phyloP scores from a whole-genome alignment of 2,797 vertebrate genomes.

The Rhynchonycteris naso region DNA sequence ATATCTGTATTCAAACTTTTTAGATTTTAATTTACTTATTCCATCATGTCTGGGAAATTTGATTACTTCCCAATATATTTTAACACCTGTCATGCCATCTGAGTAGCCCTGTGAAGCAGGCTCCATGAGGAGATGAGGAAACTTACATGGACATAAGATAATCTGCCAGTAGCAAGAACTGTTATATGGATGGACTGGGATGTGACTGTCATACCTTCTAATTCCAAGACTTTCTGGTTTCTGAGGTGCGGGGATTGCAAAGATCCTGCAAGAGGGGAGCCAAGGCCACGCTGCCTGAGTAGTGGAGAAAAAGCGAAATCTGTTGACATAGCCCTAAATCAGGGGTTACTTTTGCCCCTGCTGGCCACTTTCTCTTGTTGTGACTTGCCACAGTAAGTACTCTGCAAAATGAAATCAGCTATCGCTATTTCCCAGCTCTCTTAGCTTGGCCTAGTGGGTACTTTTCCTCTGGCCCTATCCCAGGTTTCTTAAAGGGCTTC shows the following conservation, averaged over 20 bases:
- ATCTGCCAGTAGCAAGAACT: background rate
- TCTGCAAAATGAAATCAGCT: conserved; percentile 53
- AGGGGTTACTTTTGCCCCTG: background rate
- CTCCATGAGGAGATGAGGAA: background rate
- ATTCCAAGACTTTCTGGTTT: conserved; percentile 5
- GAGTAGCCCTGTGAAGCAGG: background rate
- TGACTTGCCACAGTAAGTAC: background rate
- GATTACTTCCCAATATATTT: background rate
- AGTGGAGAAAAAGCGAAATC: background rate
- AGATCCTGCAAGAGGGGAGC: background rate
- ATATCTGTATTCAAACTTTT: background rate
- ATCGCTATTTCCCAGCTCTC: conserved; percentile 19
- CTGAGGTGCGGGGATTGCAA: background rate
- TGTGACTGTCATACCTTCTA: background rate
- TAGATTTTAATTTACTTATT: background rate
- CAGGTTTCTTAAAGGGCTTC: conserved; percentile 68
- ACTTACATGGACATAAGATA: background rate
- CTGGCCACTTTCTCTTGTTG: background rate
- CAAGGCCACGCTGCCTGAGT: background rate
- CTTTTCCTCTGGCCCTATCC: background rate
- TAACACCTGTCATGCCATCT: background rate
- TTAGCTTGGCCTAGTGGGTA: background rate
- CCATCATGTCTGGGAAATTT: background rate
- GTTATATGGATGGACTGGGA: background rate
- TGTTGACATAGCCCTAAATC: background rate